Conservation (phyloP, 2,888 invertebrate species). For the Chirona hameri region DNA sequence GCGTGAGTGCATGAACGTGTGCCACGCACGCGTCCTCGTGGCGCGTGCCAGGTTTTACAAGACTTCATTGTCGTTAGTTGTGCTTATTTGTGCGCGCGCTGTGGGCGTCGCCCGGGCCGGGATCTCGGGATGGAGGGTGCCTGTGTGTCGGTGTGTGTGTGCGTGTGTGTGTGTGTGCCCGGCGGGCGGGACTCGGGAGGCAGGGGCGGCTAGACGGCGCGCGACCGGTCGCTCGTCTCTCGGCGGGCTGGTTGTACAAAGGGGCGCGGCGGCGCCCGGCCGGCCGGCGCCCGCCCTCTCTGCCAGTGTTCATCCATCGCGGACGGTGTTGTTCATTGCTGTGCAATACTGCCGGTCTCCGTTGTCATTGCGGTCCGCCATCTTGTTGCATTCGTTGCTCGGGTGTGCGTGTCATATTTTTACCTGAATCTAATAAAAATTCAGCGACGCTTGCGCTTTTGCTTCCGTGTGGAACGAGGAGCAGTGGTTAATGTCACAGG, state of each 20-base stretch:
- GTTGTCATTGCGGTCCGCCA: background rate
- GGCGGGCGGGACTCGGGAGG: background rate
- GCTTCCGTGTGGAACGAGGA: too few relatives aligned
- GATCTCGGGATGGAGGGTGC: background rate
- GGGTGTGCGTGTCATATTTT: conserved; percentile 22
- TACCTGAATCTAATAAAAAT: conserved; percentile 13
- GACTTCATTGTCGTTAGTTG: conserved; percentile 2
- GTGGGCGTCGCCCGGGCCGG: background rate
- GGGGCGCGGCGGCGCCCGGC: background rate
- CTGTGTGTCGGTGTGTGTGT: background rate
- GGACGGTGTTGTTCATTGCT: background rate
- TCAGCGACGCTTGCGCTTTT: too few relatives aligned
- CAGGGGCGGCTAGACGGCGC: background rate
- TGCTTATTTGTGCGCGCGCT: background rate
- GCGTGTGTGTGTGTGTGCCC: background rate
- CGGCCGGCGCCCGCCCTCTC: background rate
- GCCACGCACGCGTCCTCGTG: background rate
- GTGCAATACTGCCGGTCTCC: background rate
- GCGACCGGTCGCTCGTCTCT: too few relatives aligned
- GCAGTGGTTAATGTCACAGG: too few relatives aligned
- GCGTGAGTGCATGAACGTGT: too few relatives aligned
- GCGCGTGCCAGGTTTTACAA: background rate
- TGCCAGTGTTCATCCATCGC: background rate
- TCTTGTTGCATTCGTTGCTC: background rate
- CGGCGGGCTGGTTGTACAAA: background rate